These are phyloP conservation scores for Tinea pellionella DNA, from an alignment of 2,888 invertebrate species.

Conservation along the genomic window DNA sequence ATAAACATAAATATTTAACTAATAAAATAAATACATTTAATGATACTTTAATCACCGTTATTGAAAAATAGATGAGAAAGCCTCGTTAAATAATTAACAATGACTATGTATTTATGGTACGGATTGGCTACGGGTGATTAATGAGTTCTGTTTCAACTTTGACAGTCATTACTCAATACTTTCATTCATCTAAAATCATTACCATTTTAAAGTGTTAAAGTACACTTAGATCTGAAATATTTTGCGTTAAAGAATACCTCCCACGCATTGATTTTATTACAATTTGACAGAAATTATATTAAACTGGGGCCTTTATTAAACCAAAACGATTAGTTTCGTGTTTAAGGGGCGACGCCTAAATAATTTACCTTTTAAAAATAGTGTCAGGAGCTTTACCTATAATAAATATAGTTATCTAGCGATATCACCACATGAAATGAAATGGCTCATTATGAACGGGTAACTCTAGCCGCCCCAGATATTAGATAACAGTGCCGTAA, in stretches of 20 bases:
- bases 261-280: background rate
- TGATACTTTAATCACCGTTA: no score
- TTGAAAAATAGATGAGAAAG: background rate
- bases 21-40: no score
- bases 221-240: background rate
- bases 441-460: background rate
- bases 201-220: background rate
- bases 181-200: background rate
- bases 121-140: conserved; percentile 2
- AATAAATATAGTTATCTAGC: no score
- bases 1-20: no score
- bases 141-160: conserved; percentile 11
- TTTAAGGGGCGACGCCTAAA: no score
- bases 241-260: background rate
- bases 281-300: background rate
- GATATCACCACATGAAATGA: no score
- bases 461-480: background rate
- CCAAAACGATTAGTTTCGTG: background rate
- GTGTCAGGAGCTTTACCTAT: no score
- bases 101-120: background rate
- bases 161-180: conserved; percentile 6
- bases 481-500: background rate
- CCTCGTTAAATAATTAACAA: background rate
- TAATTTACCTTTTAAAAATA: no score
- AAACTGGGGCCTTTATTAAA: background rate